phyloP scores from a whole-genome alignment of 2,888 invertebrate species.

The Baccha elongata region DNA sequence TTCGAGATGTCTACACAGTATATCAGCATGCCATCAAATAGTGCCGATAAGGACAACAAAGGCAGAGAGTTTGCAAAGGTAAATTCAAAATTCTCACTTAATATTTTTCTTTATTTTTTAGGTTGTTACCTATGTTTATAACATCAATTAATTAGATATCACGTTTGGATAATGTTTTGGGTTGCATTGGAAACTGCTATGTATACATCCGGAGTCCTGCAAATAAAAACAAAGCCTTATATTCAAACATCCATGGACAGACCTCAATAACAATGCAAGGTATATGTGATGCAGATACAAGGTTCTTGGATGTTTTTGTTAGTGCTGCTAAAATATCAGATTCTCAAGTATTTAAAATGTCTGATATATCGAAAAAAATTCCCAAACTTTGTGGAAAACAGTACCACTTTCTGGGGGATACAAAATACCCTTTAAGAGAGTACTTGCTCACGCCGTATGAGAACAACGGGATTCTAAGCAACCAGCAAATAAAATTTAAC shows the following conservation, averaged over 20 bases:
- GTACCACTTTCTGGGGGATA: conserved; percentile 6
- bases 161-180: not conserved
- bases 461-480: not conserved
- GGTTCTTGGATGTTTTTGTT: not conserved
- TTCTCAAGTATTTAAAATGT: not conserved
- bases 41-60: not conserved
- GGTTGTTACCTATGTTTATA: conserved; percentile 1
- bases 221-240: not conserved
- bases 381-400: not conserved
- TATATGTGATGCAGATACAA: conserved; percentile 5
- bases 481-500: not conserved
- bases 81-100: not conserved
- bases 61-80: not conserved
- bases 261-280: not conserved
- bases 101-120: not conserved
- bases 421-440: conserved; percentile 7
- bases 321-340: not conserved
- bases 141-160: conserved; percentile 24
- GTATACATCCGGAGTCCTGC: not conserved
- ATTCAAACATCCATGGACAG: not conserved
- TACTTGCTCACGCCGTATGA: conserved; percentile 8
- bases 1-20: not conserved
- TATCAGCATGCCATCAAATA: not conserved
- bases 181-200: conserved; percentile 2
- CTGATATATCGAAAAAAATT: not conserved